These are phyloP conservation scores for Carassius carassius DNA, from an alignment of 2,113 vertebrate genomes.

Conservation along the genomic window DNA sequence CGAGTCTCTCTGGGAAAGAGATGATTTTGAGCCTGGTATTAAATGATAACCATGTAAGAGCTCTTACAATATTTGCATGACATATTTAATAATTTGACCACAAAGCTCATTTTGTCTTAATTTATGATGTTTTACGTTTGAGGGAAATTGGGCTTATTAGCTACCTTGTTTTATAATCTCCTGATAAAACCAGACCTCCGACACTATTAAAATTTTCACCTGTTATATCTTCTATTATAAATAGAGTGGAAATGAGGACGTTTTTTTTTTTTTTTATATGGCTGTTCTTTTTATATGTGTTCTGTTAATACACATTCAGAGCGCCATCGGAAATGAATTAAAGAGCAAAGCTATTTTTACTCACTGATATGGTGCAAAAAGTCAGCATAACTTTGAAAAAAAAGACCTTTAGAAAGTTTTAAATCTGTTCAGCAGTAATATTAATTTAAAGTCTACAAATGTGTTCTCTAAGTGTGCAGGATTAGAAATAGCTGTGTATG, in stretches of 20 bases:
- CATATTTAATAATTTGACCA: conserved; percentile 24
- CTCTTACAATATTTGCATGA: conserved; percentile 12
- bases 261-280: conserved; percentile 47
- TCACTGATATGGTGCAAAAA: conserved; percentile 37
- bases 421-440: conserved; percentile 3
- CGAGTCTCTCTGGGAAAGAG: conserved; percentile 9
- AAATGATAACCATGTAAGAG: conserved; percentile 2
- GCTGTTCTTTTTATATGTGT: conserved; percentile 52
- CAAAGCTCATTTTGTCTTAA: conserved; percentile 35
- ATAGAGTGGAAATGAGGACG: conserved; percentile 58
- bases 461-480: background rate
- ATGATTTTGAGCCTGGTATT: background rate
- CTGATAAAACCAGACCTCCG: conserved; percentile 41
- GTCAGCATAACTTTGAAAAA: conserved; percentile 34
- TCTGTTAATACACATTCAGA: conserved; percentile 45
- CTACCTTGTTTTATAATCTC: conserved; percentile 42
- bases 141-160: conserved; percentile 31
- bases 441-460: background rate
- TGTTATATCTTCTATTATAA: conserved; percentile 49
- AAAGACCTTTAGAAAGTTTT: conserved; percentile 29
- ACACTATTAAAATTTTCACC: conserved; percentile 47
- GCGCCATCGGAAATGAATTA: conserved; percentile 55
- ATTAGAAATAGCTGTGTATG: background rate
- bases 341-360: conserved; percentile 55
- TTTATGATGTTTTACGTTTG: conserved; percentile 21